Conservation (phyloP, 64 coral and sea anemone genomes). For the Pocillopora verrucosa region DNA sequence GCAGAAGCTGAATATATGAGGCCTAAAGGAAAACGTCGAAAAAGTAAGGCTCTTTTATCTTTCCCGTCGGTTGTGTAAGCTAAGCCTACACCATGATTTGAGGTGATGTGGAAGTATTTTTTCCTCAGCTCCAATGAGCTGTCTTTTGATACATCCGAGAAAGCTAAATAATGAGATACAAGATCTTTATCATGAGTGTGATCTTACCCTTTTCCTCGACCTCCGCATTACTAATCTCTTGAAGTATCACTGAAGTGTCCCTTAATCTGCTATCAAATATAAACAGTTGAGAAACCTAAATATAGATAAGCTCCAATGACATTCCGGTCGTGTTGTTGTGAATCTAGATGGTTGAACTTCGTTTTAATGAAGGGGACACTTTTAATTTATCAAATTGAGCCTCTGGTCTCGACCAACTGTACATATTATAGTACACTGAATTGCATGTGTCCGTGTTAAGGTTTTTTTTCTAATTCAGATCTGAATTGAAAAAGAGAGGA, state of each 20-base stretch:
- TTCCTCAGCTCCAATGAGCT: neutral
- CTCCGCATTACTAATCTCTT: constrained; percentile 17
- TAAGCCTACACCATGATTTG: constrained; percentile 5
- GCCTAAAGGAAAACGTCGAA: neutral
- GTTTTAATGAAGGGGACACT: constrained; percentile 5
- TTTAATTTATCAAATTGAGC: neutral
- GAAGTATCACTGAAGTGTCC: constrained; percentile 1
- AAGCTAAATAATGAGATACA: constrained; percentile 9
- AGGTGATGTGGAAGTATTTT: neutral
- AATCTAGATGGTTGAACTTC: neutral
- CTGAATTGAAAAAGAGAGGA: too few relatives aligned
- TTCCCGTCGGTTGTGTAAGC: neutral
- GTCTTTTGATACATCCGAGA: neutral
- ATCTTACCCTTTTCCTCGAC: constrained; percentile 9
- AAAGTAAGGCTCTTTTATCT: constrained; percentile 8
- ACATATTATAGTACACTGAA: neutral
- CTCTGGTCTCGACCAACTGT: constrained; percentile 1
- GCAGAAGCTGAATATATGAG: constrained; percentile 12
- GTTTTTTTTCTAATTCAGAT: too few relatives aligned
- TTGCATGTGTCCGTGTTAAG: too few relatives aligned
- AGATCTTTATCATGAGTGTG: constrained; percentile 4
- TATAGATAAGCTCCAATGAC: constrained; percentile 6
- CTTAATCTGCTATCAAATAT: neutral
- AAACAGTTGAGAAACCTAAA: neutral
- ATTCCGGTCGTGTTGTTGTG: neutral